These are phyloP conservation scores for Henicopernis longicauda DNA, from an alignment of 2,113 vertebrate species.

Conservation along the genomic window DNA sequence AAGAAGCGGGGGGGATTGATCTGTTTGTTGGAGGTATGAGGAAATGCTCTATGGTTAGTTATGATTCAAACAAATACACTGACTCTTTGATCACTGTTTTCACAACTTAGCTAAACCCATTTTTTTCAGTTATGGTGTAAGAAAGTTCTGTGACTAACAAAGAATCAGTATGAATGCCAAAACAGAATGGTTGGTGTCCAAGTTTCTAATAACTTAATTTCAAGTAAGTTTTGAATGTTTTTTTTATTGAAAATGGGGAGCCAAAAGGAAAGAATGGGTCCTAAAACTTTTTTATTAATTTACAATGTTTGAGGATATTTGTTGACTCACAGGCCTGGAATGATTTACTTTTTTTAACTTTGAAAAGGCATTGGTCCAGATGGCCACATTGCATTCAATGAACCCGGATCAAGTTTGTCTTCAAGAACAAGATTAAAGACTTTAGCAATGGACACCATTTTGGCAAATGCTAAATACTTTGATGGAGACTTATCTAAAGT, in stretches of 20 bases:
- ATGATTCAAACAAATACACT: background rate
- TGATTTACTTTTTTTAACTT: slow-evolving; percentile 50
- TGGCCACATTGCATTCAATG: slow-evolving; percentile 86
- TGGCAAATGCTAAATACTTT: slow-evolving; percentile 85
- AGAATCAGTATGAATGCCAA: background rate
- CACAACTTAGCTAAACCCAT: background rate
- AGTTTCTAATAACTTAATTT: background rate
- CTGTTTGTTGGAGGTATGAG: slow-evolving; percentile 82
- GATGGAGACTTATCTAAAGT: slow-evolving; percentile 82
- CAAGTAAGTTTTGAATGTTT: background rate
- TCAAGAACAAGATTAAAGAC: slow-evolving; percentile 84
- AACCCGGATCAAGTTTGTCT: slow-evolving; percentile 82
- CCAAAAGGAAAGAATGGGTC: background rate
- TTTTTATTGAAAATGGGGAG: background rate
- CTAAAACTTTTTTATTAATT: background rate
- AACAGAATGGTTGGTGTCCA: background rate
- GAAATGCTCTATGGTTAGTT: background rate
- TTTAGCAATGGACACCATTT: slow-evolving; percentile 83
- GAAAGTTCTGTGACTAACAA: background rate
- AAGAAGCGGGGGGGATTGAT: slow-evolving; percentile 82
- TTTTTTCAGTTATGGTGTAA: background rate
- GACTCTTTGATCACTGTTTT: background rate
- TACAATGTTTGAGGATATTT: background rate
- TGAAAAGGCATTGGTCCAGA: slow-evolving; percentile 84
- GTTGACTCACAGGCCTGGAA: background rate